Conservation (phyloP, 2,113 vertebrate species). For the Poeciliopsis prolifica region DNA sequence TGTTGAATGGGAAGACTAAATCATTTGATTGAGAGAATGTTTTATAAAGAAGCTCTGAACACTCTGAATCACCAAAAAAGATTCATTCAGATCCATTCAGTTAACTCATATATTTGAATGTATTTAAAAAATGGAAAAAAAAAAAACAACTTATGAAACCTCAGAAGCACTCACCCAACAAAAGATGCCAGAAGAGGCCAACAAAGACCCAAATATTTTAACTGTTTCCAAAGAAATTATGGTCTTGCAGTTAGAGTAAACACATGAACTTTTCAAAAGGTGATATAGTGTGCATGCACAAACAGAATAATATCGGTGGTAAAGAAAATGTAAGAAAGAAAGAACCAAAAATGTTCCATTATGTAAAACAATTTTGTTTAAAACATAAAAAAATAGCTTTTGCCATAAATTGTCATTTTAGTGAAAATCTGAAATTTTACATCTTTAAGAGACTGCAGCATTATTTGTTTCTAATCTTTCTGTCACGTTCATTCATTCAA, state of each 20-base stretch:
- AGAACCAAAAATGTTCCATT: not conserved
- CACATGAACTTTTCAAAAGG: not conserved
- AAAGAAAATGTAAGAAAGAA: not conserved
- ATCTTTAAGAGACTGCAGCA: not conserved
- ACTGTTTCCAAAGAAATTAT: not conserved
- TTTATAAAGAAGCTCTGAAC: no score
- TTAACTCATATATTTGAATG: not conserved
- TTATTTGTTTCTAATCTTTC: not conserved
- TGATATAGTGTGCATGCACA: not conserved
- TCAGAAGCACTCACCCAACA: not conserved
- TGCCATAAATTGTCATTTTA: no score
- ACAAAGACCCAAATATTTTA: not conserved
- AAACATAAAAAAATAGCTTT: not conserved
- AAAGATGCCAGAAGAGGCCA: not conserved
- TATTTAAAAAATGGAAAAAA: not conserved
- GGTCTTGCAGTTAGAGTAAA: not conserved
- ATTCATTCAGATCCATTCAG: not conserved
- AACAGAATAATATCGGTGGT: not conserved
- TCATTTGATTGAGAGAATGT: no score
- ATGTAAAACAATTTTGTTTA: not conserved
- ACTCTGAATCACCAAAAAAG: no score
- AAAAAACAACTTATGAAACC: not conserved
- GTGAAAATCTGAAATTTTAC: not conserved
- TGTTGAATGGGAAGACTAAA: no score
- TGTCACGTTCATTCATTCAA: not conserved